A percentile compares a stretch with the other conserved stretches of the same genome.
phyloP scores from a whole-genome alignment of 2,888 invertebrate genomes.

The Mythimna albipuncta region DNA sequence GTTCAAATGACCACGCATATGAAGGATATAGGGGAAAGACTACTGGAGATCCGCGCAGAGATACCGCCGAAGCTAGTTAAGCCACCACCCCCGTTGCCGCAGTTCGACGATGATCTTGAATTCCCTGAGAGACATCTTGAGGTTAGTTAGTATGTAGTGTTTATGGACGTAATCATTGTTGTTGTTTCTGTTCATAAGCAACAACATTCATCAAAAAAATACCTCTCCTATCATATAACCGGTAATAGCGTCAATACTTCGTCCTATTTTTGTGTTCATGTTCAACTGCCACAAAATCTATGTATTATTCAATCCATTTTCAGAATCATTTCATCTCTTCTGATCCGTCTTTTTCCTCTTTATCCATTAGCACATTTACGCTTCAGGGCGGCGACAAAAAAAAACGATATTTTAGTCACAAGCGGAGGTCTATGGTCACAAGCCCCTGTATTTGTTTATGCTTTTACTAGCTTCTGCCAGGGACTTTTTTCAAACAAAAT shows the following conservation, averaged over 20 bases:
- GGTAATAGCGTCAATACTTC: not conserved
- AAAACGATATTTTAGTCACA: not conserved
- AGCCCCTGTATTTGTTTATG: too few relatives aligned
- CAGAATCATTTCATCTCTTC: not conserved
- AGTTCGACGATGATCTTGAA: slow-evolving; percentile 88
- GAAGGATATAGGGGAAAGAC: slow-evolving; percentile 82
- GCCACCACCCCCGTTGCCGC: slow-evolving; percentile 84
- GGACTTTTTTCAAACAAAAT: too few relatives aligned
- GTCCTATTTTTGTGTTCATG: not conserved
- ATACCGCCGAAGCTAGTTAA: slow-evolving; percentile 88
- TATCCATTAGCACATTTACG: not conserved
- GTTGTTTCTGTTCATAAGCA: too few relatives aligned
- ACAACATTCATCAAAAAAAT: not conserved
- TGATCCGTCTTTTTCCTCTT: not conserved
- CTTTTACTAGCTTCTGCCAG: too few relatives aligned
- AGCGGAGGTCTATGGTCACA: too few relatives aligned
- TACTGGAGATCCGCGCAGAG: slow-evolving; percentile 90
- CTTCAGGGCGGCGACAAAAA: not conserved
- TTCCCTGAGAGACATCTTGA: slow-evolving; percentile 91
- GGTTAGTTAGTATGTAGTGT: slow-evolving; percentile 62
- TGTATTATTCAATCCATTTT: not conserved
- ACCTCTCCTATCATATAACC: too few relatives aligned
- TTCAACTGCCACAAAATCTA: too few relatives aligned
- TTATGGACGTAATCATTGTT: too few relatives aligned
- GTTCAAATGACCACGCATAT: slow-evolving; percentile 75